Evolutionary conservation across 2,888 invertebrate species (phyloP).

Genomic region (Drosophila multiciliata): DNA sequence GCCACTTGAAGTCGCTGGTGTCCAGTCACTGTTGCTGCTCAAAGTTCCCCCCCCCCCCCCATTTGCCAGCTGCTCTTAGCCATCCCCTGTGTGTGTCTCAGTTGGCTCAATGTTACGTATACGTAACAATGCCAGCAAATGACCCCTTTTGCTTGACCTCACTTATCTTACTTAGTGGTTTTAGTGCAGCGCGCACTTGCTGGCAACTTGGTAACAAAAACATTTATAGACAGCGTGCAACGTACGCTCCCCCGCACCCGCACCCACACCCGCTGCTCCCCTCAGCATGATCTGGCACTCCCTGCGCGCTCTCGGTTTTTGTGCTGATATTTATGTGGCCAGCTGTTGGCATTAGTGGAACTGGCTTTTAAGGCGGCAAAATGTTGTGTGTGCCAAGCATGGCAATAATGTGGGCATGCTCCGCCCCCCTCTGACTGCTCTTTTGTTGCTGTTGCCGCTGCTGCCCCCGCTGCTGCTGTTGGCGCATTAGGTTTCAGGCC

Average conservation of each 20-base stretch:
- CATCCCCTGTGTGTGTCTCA: constrained; percentile 5
- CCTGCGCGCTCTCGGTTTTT: neutral
- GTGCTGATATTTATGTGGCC: constrained; percentile 74
- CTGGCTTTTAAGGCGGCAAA: constrained; percentile 73
- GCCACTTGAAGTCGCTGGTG: constrained; percentile 42
- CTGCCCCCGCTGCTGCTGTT: constrained; percentile 39
- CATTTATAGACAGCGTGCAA: constrained; percentile 56
- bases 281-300: constrained; percentile 23
- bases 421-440: neutral
- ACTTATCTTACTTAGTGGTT: constrained; percentile 81
- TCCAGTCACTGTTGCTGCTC: constrained; percentile 32
- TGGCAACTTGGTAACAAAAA: constrained; percentile 64
- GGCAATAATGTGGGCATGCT: constrained; percentile 62
- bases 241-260: neutral
- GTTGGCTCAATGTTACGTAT: constrained; percentile 40
- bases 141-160: constrained; percentile 81
- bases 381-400: constrained; percentile 61
- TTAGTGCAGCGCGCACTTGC: constrained; percentile 61
- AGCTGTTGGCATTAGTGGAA: constrained; percentile 80
- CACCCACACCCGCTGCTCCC: neutral
- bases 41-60: neutral
- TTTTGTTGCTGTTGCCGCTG: constrained; percentile 43
- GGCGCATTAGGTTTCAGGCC: constrained; percentile 74
- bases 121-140: constrained; percentile 73
- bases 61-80: neutral